Base-by-base conservation (phyloP, 2,888 invertebrate genomes). In the Osedax frankpressi region DNA sequence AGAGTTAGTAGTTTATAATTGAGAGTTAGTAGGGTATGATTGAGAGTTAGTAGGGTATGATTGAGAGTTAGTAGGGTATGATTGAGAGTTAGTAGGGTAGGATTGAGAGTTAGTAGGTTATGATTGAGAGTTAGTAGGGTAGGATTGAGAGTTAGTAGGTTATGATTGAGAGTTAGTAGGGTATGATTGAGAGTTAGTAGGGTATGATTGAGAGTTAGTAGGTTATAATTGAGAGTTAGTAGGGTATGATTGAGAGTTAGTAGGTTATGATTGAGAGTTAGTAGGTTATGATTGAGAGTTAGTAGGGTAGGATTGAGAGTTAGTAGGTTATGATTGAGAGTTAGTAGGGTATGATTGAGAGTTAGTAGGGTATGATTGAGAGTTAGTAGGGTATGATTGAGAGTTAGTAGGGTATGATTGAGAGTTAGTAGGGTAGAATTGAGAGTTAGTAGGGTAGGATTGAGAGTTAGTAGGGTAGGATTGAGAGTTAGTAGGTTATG, bases 261-360 rank as follows among this genome's bases (percentile, higher is more conserved):
- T 69, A 2, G 69, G 14, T n/a, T 69, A 28, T 85, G 69, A 81
- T 85, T 60, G 83, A 84, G 74, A 79, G 84, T 84, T 78, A 78
- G 81, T 78, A 2, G n/a, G 30, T 25, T n/a, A 3, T 3, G 25
- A 2, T 19, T n/a, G 24, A 60, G 3, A 30, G 44, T 19, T 44
- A 44, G 44, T 44, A 44, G 44, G 44, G n/a, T n/a, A 44, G 44
- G 6, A 11, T 11, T 44, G 44, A 44, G 44, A 44, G 44, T 44
- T 44, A 44, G 44, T 44, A 6, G 19, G 44, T 6, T n/a, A 19
- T 44, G 44, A 44, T 44, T 44, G 44, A 44, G 11, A 19, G 44
- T 44, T 44, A 44, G 44, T 44, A 6, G 44, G 44, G n/a, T 11
- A 19, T 44, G 44, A 44, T 44, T 44, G 44, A 44, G 11, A 44